These are phyloP conservation scores for Anarhynchus alexandrinus DNA, from an alignment of 2,113 vertebrate species.

Conservation along the genomic window DNA sequence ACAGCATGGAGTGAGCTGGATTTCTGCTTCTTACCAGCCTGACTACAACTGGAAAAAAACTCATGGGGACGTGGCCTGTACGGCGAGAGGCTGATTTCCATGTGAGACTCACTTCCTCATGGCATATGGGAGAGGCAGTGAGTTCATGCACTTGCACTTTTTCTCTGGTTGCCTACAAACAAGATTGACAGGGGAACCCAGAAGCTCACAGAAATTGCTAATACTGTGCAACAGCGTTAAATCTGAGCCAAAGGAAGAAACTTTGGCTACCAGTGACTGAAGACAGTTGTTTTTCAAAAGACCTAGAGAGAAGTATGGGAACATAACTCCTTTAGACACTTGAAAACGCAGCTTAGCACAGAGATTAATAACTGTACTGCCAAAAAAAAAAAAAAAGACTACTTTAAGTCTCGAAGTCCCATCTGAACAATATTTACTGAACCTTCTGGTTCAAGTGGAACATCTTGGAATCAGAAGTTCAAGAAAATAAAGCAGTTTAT, in stretches of 20 bases:
- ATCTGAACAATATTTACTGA: neutral
- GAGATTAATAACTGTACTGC: neutral
- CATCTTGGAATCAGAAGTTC: neutral
- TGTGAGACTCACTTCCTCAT: accelerated
- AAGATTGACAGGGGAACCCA: neutral
- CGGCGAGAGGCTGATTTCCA: neutral
- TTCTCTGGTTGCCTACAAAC: neutral
- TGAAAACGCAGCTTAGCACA: neutral
- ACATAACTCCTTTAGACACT: neutral
- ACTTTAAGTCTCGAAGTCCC: neutral
- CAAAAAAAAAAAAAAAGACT: neutral
- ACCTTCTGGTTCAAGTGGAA: neutral
- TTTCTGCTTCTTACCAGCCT: neutral
- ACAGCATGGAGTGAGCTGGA: neutral
- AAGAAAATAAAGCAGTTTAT: neutral
- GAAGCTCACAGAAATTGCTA: neutral
- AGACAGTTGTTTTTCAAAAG: neutral
- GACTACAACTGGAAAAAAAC: neutral
- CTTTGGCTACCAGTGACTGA: neutral
- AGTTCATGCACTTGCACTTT: neutral
- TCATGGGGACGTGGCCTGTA: neutral
- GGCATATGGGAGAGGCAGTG: accelerated
- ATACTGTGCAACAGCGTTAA: neutral
- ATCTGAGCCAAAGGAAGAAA: neutral
- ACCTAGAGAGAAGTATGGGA: neutral